Evolutionary conservation across 2,797 vertebrate genomes (phyloP), one percentile per base, ranked within the genome.

Genomic region (Melanogrammus aeglefinus): DNA sequence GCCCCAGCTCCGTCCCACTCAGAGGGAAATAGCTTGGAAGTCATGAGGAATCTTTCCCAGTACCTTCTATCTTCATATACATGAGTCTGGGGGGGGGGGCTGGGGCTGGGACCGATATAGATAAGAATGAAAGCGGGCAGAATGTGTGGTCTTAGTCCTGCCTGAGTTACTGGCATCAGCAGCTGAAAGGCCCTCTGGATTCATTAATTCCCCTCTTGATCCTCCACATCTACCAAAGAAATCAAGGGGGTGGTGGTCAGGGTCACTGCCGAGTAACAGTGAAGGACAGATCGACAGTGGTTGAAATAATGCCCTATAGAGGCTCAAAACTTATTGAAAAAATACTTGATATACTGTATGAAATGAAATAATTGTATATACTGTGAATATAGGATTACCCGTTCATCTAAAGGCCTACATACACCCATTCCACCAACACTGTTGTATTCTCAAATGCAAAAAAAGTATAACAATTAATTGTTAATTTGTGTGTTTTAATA

Each of bases 51-150:
- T 92, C 57, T 88, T 82, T 84, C 91, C 81, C 78, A 76, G 86
- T 81, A 89, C 85, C 85, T 85, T 86, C 88, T 78, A 91, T 89
- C 90, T 80, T 63, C 57, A 63, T 63, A 63, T 63, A 63, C 57
- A 63, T 63, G 57, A 21, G 21, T 63, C 57, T 9, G 8, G n/a
- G 24, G 24, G 9, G 57, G 57, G n/a, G 2, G 57, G 57, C 1
- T 8, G n/a, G 57, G 63, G 74, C 24, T 39, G 5, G 86, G 93
- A 94, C 92, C 74, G 84, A 93, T 94, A 91, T 94, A 94, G 93
- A 93, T 80, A 79, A 88, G 87, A 89, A 92, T 91, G 88, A 90
- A 90, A 86, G 89, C 72, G 87, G 88, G 77, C 77, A 81, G 82
- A 91, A 88, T 91, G 88, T 83, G 84, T 87, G 80, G 89, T 86